Conservation (phyloP, 1,140 invertebrate genomes). For the Drosophila miranda region DNA sequence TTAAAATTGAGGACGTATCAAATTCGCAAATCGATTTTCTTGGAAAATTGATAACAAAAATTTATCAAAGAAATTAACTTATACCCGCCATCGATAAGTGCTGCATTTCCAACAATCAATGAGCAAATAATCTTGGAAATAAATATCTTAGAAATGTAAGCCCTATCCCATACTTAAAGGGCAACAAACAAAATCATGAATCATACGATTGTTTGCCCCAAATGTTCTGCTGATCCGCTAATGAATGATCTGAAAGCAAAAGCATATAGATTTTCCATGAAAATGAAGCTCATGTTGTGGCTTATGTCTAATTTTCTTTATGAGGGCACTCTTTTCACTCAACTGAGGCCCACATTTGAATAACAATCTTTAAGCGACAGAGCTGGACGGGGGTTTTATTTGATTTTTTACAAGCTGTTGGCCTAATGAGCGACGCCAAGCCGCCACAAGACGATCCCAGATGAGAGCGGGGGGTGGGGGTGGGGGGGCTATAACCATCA, state of each 20-base stretch:
- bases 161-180: too few relatives aligned
- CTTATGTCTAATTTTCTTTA: constrained; percentile 53
- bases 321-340: constrained; percentile 38
- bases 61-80: too few relatives aligned
- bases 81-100: too few relatives aligned
- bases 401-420: constrained; percentile 56
- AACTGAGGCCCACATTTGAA: constrained; percentile 47
- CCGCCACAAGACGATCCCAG: too few relatives aligned
- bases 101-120: too few relatives aligned
- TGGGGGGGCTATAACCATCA: constrained; percentile 28
- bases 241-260: constrained; percentile 20
- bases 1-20: too few relatives aligned
- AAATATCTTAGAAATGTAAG: too few relatives aligned
- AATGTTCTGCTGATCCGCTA: constrained; percentile 42
- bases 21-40: too few relatives aligned
- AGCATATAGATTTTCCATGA: neutral
- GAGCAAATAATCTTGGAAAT: too few relatives aligned
- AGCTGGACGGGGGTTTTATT: constrained; percentile 23
- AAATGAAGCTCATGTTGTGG: constrained; percentile 36
- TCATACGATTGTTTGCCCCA: constrained; percentile 3
- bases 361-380: constrained; percentile 52
- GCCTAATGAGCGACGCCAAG: constrained; percentile 57
- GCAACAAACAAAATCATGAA: neutral
- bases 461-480: neutral
- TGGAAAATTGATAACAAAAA: too few relatives aligned